phyloP scores from a whole-genome alignment of 2,797 vertebrate genomes.

The Gila robusta region DNA sequence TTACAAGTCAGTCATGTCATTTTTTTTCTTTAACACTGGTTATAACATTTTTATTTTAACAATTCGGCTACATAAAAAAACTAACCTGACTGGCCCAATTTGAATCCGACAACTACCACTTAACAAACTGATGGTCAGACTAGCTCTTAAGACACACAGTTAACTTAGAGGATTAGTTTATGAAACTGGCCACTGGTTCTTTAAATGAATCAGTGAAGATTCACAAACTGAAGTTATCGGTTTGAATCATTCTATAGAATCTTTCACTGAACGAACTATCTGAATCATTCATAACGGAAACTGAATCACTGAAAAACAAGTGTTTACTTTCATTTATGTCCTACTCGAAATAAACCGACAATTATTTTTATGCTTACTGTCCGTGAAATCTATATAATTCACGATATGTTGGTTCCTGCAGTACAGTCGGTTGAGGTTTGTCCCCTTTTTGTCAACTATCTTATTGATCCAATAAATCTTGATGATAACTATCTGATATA shows the following conservation, averaged over 20 bases:
- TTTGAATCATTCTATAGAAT: too few relatives aligned
- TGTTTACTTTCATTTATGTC: background rate
- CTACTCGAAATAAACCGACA: background rate
- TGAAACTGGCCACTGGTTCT: background rate
- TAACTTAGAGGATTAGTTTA: background rate
- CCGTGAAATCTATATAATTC: background rate
- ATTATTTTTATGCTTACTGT: background rate
- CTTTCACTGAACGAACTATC: background rate
- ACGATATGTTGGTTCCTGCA: background rate
- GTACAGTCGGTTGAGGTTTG: background rate
- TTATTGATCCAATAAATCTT: too few relatives aligned
- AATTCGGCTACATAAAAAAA: background rate
- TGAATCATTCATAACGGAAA: background rate
- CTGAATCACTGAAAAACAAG: background rate
- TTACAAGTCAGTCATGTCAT: background rate
- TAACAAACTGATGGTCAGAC: background rate
- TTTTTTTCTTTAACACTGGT: background rate
- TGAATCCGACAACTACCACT: background rate
- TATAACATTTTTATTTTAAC: background rate
- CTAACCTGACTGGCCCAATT: background rate
- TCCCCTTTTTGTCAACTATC: too few relatives aligned
- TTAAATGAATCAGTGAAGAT: background rate
- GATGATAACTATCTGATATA: background rate
- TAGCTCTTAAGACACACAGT: background rate
- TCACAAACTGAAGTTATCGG: background rate